Evolutionary conservation across 1,140 invertebrate genomes (phyloP), one percentile per base, ranked within the genome.

Genomic region (Melitaea cinxia): DNA sequence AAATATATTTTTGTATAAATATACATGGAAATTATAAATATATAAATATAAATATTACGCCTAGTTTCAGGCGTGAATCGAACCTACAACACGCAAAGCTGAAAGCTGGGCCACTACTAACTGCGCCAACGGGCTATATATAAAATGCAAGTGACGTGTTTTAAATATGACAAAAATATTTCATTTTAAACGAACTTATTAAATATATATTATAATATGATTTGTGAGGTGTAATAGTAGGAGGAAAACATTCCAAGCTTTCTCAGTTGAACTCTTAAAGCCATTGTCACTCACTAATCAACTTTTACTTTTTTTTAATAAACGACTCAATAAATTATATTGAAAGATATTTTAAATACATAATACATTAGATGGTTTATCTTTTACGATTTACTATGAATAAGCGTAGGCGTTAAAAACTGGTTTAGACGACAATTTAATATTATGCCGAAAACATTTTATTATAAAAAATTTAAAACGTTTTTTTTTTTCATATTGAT

Each of bases 251-350:
- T 39, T 23, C 17, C 49, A 63, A 50, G 49, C 15, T 54, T 35
- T 56, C 52, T 57, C 7, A 30, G 24, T 50, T 24, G 24, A 24
- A 26, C 24, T 24, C 9, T 57, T 62, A n/a, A 30, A 50, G 33
- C n/a, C 39, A 49, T 64, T 62, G 42, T 39, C 59, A 49, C 54
- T 37, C 21, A 64, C 39, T 59, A 60, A 66, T 55, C 57, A 66
- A 66, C 64, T 66, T 66, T 60, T 60, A 66, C 64, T 66, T 59
- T 66, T n/a, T n/a, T 58, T 47, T 24, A 42, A 65, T 52, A 56
- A 17, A 59, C 49, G 50, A 54, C 64, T 45, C 47, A 15, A 66
- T 66, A 66, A 59, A 53, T 66, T 54, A 59, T 37, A 45, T 45
- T 54, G 64, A 66, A 56, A 66, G 26, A 54, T 59, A 66, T 59